These are phyloP conservation scores for Eulithis prunata DNA, from an alignment of 2,888 invertebrate species.

Conservation along the genomic window DNA sequence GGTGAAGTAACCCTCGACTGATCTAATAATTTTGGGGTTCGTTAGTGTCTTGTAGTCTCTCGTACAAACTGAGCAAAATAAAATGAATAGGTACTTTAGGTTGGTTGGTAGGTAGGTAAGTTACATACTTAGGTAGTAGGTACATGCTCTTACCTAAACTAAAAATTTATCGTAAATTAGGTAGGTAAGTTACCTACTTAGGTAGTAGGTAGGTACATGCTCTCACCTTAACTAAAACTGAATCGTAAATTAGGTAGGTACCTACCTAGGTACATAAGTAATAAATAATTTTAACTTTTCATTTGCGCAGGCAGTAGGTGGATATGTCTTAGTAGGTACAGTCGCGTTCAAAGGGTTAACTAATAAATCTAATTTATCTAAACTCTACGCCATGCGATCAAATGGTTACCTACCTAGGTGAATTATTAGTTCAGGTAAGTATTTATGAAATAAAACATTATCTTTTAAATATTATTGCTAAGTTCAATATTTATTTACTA, in stretches of 20 bases:
- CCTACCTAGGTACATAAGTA: too few species aligned
- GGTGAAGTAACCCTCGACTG: conserved; percentile 50
- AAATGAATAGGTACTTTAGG: background rate
- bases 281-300: background rate
- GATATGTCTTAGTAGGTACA: background rate
- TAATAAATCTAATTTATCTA: background rate
- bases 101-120: too few species aligned
- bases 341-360: background rate
- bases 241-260: too few species aligned
- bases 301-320: background rate
- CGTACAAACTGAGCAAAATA: background rate
- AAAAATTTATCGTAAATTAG: too few species aligned
- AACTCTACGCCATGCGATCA: background rate
- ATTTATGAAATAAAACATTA: conserved; percentile 64
- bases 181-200: too few species aligned
- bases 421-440: background rate
- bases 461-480: conserved; percentile 80
- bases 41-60: conserved; percentile 22
- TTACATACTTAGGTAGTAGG: too few species aligned
- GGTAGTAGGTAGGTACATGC: too few species aligned
- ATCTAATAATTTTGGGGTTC: conserved; percentile 46
- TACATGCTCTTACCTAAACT: too few species aligned
- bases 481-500: conserved; percentile 84
- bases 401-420: background rate
- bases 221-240: too few species aligned